Percentiles rank a stretch among this genome's conserved stretches.
Conservation (phyloP, 2,888 invertebrate genomes). For the Synanthedon andrenaeformis region DNA sequence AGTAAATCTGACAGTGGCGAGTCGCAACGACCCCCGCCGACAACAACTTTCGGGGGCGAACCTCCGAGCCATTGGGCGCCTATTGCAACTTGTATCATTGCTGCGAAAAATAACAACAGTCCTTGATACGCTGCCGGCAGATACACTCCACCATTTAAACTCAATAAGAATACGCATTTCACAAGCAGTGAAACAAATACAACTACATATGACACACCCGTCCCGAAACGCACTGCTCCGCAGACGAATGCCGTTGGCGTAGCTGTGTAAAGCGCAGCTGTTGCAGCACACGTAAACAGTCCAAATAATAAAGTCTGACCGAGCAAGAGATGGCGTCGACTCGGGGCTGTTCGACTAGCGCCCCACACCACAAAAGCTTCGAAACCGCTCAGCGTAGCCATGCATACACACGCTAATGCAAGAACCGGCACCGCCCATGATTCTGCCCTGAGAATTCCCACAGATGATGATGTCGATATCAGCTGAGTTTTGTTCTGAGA, state of each 20-base stretch:
- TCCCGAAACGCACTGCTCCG: constrained; percentile 83
- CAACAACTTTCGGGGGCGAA: constrained; percentile 72
- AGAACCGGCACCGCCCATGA: constrained; percentile 93
- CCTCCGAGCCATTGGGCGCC: constrained; percentile 88
- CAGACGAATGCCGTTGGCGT: constrained; percentile 85
- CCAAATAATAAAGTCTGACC: constrained; percentile 89
- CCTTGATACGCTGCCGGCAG: constrained; percentile 93
- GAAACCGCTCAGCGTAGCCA: constrained; percentile 87
- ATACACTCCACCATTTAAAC: constrained; percentile 91
- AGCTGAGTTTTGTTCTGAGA: constrained; percentile 5
- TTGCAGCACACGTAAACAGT: constrained; percentile 82
- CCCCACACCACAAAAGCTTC: constrained; percentile 89
- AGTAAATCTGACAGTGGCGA: constrained; percentile 79
- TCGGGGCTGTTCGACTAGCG: constrained; percentile 84
- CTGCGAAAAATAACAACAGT: constrained; percentile 88
- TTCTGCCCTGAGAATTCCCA: constrained; percentile 74
- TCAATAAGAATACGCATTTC: constrained; percentile 93
- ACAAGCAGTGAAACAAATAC: constrained; percentile 93
- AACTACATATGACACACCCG: constrained; percentile 85
- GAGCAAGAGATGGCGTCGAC: constrained; percentile 85
- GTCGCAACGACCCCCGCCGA: constrained; percentile 66
- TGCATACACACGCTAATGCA: constrained; percentile 84
- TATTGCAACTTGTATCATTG: constrained; percentile 89
- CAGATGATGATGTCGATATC: constrained; percentile 20
- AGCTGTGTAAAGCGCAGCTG: constrained; percentile 82